Evolutionary conservation across 2,888 invertebrate species (phyloP), one percentile per base, ranked within the genome.

Genomic region (Parnassius glacialis): DNA sequence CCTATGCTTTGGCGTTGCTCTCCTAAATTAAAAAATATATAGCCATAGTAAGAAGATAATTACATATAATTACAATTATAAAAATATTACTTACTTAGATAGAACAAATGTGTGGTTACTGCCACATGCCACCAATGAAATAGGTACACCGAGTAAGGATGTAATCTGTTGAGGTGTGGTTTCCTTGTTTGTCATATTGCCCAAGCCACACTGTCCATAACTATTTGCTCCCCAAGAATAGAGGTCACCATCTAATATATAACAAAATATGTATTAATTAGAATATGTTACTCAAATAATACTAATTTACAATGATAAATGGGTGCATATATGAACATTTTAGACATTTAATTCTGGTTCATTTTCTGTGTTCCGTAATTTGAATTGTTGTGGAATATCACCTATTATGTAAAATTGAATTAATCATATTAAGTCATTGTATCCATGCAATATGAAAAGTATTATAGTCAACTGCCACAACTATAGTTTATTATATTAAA

Each of bases 141-240:
- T 93, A 5, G 97, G 97, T 68, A 97, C 93, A 34, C 96, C 96
- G 53, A 92, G 79, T 52, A 97, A 81, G 20, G 95, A 94, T 42
- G 87, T 87, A 47, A 97, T 91, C 52, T 92, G 85, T 67, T 90
- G 93, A 3, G 97, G 97, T 64, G 88, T 92, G 59, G 90, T 81
- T 78, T 94, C 92, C 69, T 92, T 92, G 58, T 85, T 86, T 16
- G 93, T 86, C 64, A 93, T 87, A 20, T 89, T 87, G n/a, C 96
- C 95, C 55, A 96, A 79, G 9, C 97, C 97, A 66, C 97, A 92
- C 77, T 97, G 97, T 0, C 97, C 97, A 77, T 94, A 94, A 62
- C 92, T 93, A 74, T 97, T 97, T 47, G 94, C 94, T 52, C 97
- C 97, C 97, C 97, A 98, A 0, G 95, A 82, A 81, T 95, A 96